Conservation (phyloP, 1,140 invertebrate species). For the Daktulosphaira vitifoliae region DNA sequence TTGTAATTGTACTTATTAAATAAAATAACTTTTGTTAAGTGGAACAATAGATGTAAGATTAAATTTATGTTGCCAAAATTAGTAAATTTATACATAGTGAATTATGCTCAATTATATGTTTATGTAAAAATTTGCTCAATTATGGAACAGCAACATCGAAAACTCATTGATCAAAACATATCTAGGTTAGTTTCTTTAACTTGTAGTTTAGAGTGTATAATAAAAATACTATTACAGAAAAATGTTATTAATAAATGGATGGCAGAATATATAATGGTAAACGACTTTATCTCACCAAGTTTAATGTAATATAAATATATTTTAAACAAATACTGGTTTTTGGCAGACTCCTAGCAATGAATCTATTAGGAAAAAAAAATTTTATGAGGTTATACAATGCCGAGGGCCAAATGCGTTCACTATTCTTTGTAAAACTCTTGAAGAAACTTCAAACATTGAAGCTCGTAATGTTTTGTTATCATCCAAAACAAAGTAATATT, state of each 20-base stretch:
- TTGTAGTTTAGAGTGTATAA: background rate
- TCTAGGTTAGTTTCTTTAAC: background rate
- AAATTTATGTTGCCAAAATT: no score
- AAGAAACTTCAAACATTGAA: conserved; percentile 8
- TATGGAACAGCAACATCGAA: conserved; percentile 30
- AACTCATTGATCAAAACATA: conserved; percentile 8
- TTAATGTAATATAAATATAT: no score
- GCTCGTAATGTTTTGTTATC: conserved; percentile 7
- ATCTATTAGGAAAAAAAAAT: background rate
- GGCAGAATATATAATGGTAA: conserved; percentile 23
- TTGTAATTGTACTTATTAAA: no score
- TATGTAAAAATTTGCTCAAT: background rate
- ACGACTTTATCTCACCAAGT: no score
- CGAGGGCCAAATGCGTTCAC: conserved; percentile 23
- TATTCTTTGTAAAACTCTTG: background rate
- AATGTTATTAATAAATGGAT: conserved; percentile 20
- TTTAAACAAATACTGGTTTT: no score
- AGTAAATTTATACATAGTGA: no score
- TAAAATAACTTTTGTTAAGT: no score
- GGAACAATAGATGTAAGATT: no score
- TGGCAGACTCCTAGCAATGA: background rate
- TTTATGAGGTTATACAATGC: conserved; percentile 22
- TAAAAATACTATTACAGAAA: background rate
- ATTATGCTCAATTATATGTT: no score
- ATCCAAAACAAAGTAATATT: background rate